Conservation (phyloP, 2,888 invertebrate genomes). For the Rhodophaea formosa region DNA sequence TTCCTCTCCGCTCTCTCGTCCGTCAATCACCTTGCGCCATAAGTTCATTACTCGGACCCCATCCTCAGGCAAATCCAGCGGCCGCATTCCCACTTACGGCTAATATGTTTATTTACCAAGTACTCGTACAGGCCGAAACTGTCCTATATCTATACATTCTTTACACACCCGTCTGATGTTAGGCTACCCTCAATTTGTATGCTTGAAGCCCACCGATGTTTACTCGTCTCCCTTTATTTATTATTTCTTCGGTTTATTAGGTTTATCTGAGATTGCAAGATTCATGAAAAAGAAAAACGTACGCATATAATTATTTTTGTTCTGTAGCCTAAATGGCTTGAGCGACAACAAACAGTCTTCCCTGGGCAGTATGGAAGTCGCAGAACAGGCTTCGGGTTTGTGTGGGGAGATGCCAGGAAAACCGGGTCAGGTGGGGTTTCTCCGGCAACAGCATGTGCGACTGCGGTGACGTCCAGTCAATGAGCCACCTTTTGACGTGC, state of each 20-base stretch:
- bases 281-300: too few species aligned
- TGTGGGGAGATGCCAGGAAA: too few species aligned
- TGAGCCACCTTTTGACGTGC: too few species aligned
- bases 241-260: background rate
- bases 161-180: conserved; percentile 10
- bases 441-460: too few species aligned
- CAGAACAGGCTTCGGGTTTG: too few species aligned
- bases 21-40: background rate
- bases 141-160: conserved; percentile 20
- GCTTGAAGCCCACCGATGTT: conserved; percentile 1
- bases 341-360: too few species aligned
- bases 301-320: too few species aligned
- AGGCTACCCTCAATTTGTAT: conserved; percentile 17
- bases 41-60: conserved; percentile 31
- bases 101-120: conserved; percentile 73
- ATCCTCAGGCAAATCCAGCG: conserved; percentile 39
- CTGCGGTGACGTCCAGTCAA: too few species aligned
- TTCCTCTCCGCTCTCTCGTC: too few species aligned
- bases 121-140: conserved; percentile 25
- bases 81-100: conserved; percentile 60
- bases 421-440: too few species aligned
- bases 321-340: too few species aligned
- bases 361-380: too few species aligned
- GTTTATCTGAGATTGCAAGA: background rate
- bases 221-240: background rate